Base-by-base conservation (phyloP, 2,797 vertebrate species). In the Diplodus sargus region DNA sequence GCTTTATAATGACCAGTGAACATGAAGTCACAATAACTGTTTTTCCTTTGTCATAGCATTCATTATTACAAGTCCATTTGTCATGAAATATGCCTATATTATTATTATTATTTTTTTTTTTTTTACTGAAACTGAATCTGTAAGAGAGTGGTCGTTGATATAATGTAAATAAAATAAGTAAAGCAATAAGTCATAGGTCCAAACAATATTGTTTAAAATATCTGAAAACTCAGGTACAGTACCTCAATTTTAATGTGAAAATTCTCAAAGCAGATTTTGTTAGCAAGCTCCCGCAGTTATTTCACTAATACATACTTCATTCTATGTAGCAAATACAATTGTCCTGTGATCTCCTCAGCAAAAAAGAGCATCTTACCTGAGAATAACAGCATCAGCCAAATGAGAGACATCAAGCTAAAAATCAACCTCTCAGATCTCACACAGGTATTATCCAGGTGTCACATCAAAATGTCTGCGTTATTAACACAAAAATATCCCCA, bases 291-390 rank as follows among this genome's bases (percentile, higher is more conserved):
- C 25, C 14, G 47, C 10, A 30, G 39, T 12, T 0, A 63, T 8
- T 14, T 51, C 12, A 18, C 4, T 63, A 22, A 52, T 20, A 14
- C 15, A 65, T 52, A 22, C 0, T 18, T 48, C 3, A 43, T 1
- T 4, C 4, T 62, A 1, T 16, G 22, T 6, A 28, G 1, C 1
- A 59, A 59, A 65, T 25, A 0, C 11, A 30, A 11, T 1, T 22
- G 4, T 61, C 23, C 25, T 39, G 0, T n/a, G 7, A 15, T 67
- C 52, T 70, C 2, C 49, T 23, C 25, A 57, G 4, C 34, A 25
- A 66, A 47, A 43, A 63, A 13, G 5, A 78, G 15, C 22, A 39
- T 81, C 94, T 94, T 94, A 96, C 95, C 95, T 91, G 93, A 88
- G 51, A 93, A 65, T 23, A 95, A 16, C 30, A 94, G 62, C 6